phyloP scores from a whole-genome alignment of 2,797 vertebrate genomes.

The Acanthis flammea region DNA sequence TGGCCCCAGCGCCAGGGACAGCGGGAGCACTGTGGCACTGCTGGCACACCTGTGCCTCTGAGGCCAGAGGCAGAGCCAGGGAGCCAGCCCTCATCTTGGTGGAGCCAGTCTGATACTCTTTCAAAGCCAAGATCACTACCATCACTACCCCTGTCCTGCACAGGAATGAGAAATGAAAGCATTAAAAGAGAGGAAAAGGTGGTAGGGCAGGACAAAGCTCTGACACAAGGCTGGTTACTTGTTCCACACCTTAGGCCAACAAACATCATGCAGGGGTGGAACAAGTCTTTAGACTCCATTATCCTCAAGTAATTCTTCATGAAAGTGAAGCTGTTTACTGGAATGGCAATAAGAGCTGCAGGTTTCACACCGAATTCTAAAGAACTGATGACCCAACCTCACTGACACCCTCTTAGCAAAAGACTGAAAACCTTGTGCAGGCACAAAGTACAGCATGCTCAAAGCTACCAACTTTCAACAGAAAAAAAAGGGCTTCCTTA shows the following conservation, averaged over 20 bases:
- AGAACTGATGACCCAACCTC: neutral
- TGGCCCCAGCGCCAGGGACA: fast-evolving
- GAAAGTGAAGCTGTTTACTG: neutral
- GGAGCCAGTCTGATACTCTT: neutral
- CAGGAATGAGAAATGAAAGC: neutral
- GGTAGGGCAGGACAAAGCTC: neutral
- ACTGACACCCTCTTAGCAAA: neutral
- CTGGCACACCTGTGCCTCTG: neutral
- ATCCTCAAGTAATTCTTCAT: neutral
- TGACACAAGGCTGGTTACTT: neutral
- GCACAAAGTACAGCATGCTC: neutral
- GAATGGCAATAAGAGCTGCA: neutral
- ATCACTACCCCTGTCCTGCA: neutral
- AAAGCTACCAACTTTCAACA: neutral
- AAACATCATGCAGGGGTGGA: neutral
- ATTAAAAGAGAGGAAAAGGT: neutral
- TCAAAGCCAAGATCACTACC: neutral
- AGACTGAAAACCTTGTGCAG: neutral
- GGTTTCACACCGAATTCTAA: neutral
- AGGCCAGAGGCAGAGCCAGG: neutral
- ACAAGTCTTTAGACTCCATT: neutral
- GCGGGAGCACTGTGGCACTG: neutral
- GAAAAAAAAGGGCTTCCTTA: neutral
- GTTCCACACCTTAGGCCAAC: neutral
- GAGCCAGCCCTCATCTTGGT: fast-evolving